Percentiles rank a stretch among this genome's conserved stretches.
Conservation (phyloP, 2,888 invertebrate species). For the Plebejus melissa region DNA sequence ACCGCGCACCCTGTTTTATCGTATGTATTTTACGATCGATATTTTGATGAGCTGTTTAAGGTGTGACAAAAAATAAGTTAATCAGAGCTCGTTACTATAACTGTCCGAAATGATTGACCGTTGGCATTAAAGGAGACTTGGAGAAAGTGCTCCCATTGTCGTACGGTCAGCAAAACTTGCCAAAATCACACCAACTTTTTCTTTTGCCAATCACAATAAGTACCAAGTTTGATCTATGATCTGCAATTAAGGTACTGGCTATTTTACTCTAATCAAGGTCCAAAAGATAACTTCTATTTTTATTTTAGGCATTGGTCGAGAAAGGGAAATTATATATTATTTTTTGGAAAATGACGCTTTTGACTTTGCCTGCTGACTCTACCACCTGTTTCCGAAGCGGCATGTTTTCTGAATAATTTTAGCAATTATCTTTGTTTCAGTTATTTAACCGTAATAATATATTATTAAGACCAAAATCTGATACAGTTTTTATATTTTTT, state of each 20-base stretch:
- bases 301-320: too few relatives aligned
- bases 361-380: background rate
- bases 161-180: constrained; percentile 27
- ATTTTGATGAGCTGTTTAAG: constrained; percentile 36
- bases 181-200: background rate
- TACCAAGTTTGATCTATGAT: background rate
- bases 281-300: background rate
- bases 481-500: constrained; percentile 7
- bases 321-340: too few relatives aligned
- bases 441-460: constrained; percentile 21
- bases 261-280: background rate
- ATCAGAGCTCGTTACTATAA: constrained; percentile 40
- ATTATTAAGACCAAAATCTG: constrained; percentile 15
- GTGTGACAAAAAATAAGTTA: constrained; percentile 40
- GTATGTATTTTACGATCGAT: constrained; percentile 32
- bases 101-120: constrained; percentile 35
- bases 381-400: background rate
- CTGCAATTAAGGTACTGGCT: background rate
- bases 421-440: constrained; percentile 25
- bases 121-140: constrained; percentile 26
- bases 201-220: background rate
- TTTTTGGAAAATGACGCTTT: background rate
- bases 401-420: constrained; percentile 26
- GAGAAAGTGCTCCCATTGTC: constrained; percentile 37
- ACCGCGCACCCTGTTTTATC: background rate